phyloP scores from a whole-genome alignment of 2,113 vertebrate species.

The Megalops atlanticus region DNA sequence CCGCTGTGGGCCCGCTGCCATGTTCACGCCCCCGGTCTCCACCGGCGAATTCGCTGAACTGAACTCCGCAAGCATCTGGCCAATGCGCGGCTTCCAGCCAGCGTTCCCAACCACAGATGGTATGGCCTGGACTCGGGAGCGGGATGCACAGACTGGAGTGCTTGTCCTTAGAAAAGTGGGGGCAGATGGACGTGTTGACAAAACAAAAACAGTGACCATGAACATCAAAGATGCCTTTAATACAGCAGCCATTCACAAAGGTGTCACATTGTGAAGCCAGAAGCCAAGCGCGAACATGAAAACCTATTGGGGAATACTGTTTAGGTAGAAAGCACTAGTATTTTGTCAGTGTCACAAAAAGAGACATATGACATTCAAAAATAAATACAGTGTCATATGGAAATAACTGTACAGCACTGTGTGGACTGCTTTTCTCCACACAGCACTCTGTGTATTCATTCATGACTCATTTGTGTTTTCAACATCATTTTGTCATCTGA shows the following conservation, averaged over 20 bases:
- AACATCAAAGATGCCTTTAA: neutral
- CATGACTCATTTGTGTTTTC: neutral
- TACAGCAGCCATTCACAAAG: neutral
- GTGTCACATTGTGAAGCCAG: too few relatives aligned
- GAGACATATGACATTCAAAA: too few relatives aligned
- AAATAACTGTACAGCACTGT: too few relatives aligned
- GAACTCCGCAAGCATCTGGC: neutral
- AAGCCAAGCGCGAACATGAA: too few relatives aligned
- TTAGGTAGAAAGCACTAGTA: too few relatives aligned
- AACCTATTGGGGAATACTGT: too few relatives aligned
- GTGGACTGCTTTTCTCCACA: too few relatives aligned
- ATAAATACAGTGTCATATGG: too few relatives aligned
- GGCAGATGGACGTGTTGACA: conserved; percentile 17
- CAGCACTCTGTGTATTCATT: too few relatives aligned
- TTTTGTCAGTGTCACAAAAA: too few relatives aligned
- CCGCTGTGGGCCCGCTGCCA: neutral
- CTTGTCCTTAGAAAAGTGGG: neutral
- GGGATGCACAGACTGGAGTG: conserved; percentile 21
- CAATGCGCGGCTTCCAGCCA: neutral
- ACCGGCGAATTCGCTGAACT: neutral
- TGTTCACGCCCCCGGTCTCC: neutral
- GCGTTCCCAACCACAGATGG: conserved; percentile 27
- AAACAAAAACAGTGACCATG: neutral
- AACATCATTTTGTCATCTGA: neutral
- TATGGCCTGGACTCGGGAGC: conserved; percentile 38